Base-by-base conservation (phyloP, 2,888 invertebrate genomes). In the Xylophagus ater region DNA sequence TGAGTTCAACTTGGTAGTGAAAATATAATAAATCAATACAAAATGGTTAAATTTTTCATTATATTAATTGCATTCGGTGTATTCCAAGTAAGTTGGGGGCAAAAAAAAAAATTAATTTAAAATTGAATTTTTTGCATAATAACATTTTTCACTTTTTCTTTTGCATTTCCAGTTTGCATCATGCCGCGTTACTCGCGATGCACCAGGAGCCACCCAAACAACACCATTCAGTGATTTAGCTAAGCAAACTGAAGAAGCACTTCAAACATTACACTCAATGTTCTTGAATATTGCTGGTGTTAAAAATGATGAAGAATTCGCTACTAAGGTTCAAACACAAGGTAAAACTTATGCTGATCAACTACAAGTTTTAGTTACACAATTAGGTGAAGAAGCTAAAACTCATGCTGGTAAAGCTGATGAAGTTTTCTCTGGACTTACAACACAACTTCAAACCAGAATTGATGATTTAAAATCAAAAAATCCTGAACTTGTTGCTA, bases 231-330 rank as follows among this genome's bases (percentile, higher is more conserved):
- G 19, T 3, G 37, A 40, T 10, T 23, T 37, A 15, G 18, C 41
- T 10, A 41, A 42, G 23, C 41, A 44, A 28, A 42, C 40, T 33
- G 44, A 44, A 24, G 31, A 36, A 10, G 41, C 38, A 12, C 4
- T 44, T 4, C 23, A 33, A 8, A 38, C 35, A 26, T 34, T 44
- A 9, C 38, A 44, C 18, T 13, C 32, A 9, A 41, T 39, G 18
- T 44, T 44, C 30, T 24, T 42, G 23, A 21, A 42, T 21, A 20
- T 40, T 14, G 41, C 39, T 12, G 44, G 44, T 5, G 44, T 44
- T 1, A 42, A 42, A 18, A 30, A 24, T 17, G 33, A 44, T 17
- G 34, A 39, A 8, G 44, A 44, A 33, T 21, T 44, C 4, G 10
- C 31, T 1, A 17, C 18, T 8, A n/a, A 32, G 10, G 37, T 42